Percentiles rank a stretch among this genome's conserved stretches.
Evolutionary conservation across 2,888 invertebrate genomes (phyloP).

Genomic region (Hydrotaea diabolus): DNA sequence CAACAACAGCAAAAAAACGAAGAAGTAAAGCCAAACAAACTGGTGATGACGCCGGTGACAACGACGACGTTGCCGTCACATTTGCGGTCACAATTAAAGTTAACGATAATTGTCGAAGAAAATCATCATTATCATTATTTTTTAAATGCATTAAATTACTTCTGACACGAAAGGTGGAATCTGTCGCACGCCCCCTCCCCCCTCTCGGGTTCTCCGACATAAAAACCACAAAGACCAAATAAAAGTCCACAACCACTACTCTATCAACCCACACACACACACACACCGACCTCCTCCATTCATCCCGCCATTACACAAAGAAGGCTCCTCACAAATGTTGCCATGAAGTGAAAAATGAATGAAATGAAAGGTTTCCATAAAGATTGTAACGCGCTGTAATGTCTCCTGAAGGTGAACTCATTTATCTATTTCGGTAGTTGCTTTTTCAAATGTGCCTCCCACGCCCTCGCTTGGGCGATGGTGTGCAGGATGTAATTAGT

Average conservation of each 20-base stretch:
- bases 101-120: slow-evolving; percentile 57
- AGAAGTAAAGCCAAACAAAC: background rate
- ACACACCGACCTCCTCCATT: background rate
- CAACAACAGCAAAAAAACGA: background rate
- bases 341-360: slow-evolving; percentile 5
- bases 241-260: background rate
- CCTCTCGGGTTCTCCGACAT: background rate
- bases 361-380: slow-evolving; percentile 55
- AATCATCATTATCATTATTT: slow-evolving; percentile 56
- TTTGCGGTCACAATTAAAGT: slow-evolving; percentile 52
- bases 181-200: background rate
- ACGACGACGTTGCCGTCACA: slow-evolving; percentile 38
- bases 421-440: slow-evolving; percentile 42
- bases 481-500: slow-evolving; percentile 12
- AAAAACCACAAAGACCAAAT: slow-evolving; percentile 17
- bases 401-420: slow-evolving; percentile 45
- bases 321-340: background rate
- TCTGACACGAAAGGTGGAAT: slow-evolving; percentile 54
- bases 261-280: background rate
- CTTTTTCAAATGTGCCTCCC: background rate
- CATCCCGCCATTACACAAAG: background rate
- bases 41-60: background rate
- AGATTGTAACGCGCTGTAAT: slow-evolving; percentile 40
- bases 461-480: background rate
- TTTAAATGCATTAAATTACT: slow-evolving; percentile 61